Evolutionary conservation across 2,797 vertebrate species (phyloP).

Genomic region (Oreortyx pictus): DNA sequence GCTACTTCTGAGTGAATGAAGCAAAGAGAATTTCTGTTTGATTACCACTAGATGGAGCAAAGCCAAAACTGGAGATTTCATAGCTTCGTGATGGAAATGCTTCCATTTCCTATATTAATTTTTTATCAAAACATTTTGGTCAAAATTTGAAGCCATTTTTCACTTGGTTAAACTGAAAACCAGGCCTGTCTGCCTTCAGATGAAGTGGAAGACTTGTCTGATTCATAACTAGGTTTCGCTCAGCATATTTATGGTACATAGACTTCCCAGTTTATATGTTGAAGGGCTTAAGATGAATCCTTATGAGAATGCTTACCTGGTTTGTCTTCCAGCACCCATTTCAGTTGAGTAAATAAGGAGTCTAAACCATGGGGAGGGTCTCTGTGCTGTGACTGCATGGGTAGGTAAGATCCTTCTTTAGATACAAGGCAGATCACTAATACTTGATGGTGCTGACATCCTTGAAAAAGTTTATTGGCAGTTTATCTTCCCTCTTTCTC

Average conservation of each 20-base stretch:
- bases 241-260: accelerated
- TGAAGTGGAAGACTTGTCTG: neutral
- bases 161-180: neutral
- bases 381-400: neutral
- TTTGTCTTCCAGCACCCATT: neutral
- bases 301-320: neutral
- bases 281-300: neutral
- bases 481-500: neutral
- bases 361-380: neutral
- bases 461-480: neutral
- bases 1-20: neutral
- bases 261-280: neutral
- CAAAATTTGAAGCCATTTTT: neutral
- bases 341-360: neutral
- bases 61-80: constrained; percentile 47
- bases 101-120: neutral
- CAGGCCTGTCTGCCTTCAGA: neutral
- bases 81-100: neutral
- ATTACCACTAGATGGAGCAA: constrained; percentile 74
- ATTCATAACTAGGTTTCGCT: neutral
- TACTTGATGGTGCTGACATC: neutral
- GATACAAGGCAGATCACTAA: neutral
- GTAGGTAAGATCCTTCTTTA: neutral
- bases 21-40: neutral
- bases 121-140: neutral